Evolutionary conservation across 2,888 invertebrate genomes (phyloP).

Genomic region (Volucella inanis): DNA sequence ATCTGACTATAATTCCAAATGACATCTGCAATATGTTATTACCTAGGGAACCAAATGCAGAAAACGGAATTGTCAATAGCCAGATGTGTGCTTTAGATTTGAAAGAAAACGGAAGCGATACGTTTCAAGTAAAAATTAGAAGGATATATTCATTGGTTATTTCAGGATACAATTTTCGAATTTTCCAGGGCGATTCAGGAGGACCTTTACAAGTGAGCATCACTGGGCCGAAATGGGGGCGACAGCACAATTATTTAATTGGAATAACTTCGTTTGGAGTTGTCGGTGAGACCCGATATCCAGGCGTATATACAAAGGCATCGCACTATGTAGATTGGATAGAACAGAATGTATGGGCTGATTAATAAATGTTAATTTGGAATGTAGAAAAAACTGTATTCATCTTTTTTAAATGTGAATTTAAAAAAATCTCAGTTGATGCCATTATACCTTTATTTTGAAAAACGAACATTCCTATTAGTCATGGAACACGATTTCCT

Average conservation of each 20-base stretch:
- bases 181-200: slow-evolving; percentile 81
- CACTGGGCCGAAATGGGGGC: slow-evolving; percentile 75
- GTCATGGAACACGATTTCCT: too few relatives aligned
- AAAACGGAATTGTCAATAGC: slow-evolving; percentile 78
- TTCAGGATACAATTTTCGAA: neutral
- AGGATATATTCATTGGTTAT: neutral
- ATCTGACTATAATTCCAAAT: slow-evolving; percentile 80
- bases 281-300: slow-evolving; percentile 79
- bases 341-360: slow-evolving; percentile 79
- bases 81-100: slow-evolving; percentile 81
- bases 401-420: too few relatives aligned
- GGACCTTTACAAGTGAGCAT: slow-evolving; percentile 81
- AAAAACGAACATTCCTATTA: too few relatives aligned
- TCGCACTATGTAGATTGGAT: slow-evolving; percentile 81
- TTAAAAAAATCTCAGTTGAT: too few relatives aligned
- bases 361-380: neutral
- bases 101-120: slow-evolving; percentile 78
- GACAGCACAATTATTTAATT: slow-evolving; percentile 79
- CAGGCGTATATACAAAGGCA: slow-evolving; percentile 81
- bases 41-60: slow-evolving; percentile 77
- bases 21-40: slow-evolving; percentile 78
- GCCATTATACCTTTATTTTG: too few relatives aligned
- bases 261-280: slow-evolving; percentile 82
- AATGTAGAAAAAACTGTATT: too few relatives aligned
- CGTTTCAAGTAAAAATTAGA: slow-evolving; percentile 78